Evolutionary conservation across 2,797 vertebrate species (phyloP).

Genomic region (Rhinichthys osculus): DNA sequence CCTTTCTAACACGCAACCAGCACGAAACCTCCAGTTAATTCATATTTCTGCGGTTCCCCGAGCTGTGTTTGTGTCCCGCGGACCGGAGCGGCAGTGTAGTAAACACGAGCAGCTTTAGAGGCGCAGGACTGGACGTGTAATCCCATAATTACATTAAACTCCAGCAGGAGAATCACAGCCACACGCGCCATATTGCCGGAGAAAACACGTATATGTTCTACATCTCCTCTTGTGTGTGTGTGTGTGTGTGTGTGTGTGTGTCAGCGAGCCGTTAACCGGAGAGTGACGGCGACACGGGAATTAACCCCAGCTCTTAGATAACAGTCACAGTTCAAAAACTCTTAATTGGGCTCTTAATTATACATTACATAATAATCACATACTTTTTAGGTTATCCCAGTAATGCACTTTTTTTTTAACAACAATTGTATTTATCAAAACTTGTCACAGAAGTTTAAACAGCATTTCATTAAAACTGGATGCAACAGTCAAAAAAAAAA

Average conservation of each 20-base stretch:
- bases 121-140: constrained; percentile 68
- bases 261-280: background rate
- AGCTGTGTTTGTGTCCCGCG: background rate
- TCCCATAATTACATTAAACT: constrained; percentile 82
- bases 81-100: constrained; percentile 58
- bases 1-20: background rate
- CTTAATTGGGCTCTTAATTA: background rate
- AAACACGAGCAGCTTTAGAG: constrained; percentile 64
- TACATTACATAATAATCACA: background rate
- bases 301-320: constrained; percentile 21
- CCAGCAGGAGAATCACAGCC: constrained; percentile 77
- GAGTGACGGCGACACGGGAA: background rate
- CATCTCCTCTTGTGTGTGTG: constrained; percentile 50
- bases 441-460: too few relatives aligned
- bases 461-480: too few relatives aligned
- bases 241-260: too few relatives aligned
- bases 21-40: background rate
- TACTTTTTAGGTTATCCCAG: too few relatives aligned
- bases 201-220: constrained; percentile 72
- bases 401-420: too few relatives aligned
- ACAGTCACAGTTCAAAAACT: background rate
- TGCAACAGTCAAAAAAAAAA: too few relatives aligned
- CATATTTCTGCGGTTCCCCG: background rate
- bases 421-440: too few relatives aligned
- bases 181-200: constrained; percentile 76